phyloP scores from a whole-genome alignment of 1,140 invertebrate genomes.

The Drosophila lowei region DNA sequence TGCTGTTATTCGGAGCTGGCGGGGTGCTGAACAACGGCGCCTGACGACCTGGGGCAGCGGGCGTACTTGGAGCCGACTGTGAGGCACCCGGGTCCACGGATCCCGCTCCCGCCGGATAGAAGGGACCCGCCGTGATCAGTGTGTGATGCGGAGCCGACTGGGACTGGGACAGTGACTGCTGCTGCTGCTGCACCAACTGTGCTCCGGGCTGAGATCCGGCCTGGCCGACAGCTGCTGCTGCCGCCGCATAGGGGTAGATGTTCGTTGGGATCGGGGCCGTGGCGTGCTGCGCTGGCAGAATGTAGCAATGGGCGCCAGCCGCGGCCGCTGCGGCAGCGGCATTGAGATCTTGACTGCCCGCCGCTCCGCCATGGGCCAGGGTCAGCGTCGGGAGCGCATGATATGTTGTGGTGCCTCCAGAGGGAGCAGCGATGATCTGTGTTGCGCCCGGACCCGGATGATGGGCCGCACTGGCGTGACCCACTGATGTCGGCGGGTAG shows the following conservation, averaged over 20 bases:
- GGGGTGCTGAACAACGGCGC: constrained; percentile 79
- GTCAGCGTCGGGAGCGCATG: constrained; percentile 79
- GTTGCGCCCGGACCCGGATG: constrained; percentile 60
- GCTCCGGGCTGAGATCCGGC: constrained; percentile 46
- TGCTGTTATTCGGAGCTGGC: constrained; percentile 56
- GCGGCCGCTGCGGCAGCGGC: constrained; percentile 54
- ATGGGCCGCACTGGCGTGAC: constrained; percentile 41
- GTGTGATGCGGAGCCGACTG: constrained; percentile 64
- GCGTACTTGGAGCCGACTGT: constrained; percentile 80
- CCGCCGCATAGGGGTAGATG: constrained; percentile 75
- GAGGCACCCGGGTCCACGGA: constrained; percentile 47
- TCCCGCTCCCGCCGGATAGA: constrained; percentile 59
- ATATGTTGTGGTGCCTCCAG: constrained; percentile 75
- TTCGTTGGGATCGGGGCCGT: constrained; percentile 79
- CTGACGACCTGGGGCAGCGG: constrained; percentile 65
- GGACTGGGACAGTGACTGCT: constrained; percentile 26
- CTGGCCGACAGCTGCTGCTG: constrained; percentile 43
- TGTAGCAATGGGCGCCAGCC: constrained; percentile 68
- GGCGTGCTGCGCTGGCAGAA: constrained; percentile 75
- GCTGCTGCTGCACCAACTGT: constrained; percentile 41
- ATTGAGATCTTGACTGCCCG: constrained; percentile 68
- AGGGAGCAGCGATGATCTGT: constrained; percentile 52
- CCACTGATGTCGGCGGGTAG: constrained; percentile 50
- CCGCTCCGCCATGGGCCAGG: constrained; percentile 67
- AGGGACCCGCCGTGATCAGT: constrained; percentile 70